phyloP scores from a whole-genome alignment of 2,888 invertebrate species.

The Plutella xylostella region DNA sequence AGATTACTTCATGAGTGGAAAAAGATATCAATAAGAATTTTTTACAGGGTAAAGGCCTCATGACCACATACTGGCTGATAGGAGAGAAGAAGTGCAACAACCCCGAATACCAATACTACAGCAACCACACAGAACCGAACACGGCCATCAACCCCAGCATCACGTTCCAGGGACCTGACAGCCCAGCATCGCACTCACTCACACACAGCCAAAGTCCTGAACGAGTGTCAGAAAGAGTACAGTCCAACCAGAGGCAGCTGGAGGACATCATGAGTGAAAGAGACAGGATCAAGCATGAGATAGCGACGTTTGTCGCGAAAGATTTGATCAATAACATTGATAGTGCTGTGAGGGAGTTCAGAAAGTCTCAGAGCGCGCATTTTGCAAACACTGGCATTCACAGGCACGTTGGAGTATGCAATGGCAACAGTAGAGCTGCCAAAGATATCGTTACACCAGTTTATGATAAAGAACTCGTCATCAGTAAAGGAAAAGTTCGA shows the following conservation, averaged over 20 bases:
- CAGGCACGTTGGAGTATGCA: conserved; percentile 22
- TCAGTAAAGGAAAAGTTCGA: conserved; percentile 59
- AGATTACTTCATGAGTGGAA: no score
- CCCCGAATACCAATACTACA: conserved; percentile 22
- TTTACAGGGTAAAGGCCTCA: conserved; percentile 85
- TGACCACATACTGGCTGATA: conserved; percentile 89
- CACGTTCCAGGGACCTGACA: conserved; percentile 61
- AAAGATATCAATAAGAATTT: no score
- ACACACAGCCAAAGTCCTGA: conserved; percentile 53
- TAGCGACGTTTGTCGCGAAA: conserved; percentile 58
- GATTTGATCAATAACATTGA: conserved; percentile 60
- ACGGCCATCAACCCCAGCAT: conserved; percentile 44
- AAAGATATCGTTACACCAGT: conserved; percentile 46
- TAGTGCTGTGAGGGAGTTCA: conserved; percentile 49
- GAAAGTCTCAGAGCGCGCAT: conserved; percentile 51
- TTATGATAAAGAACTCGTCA: conserved; percentile 55
- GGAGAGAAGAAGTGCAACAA: conserved; percentile 71
- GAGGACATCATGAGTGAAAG: conserved; percentile 43
- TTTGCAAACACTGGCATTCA: conserved; percentile 24
- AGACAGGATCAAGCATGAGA: conserved; percentile 58
- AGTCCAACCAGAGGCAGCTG: conserved; percentile 26
- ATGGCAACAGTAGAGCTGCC: conserved; percentile 37
- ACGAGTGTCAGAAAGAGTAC: conserved; percentile 23
- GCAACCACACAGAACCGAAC: conserved; percentile 26
- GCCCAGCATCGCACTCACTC: conserved; percentile 53